These are phyloP conservation scores for Phallusia fumigata DNA, from an alignment of 23 tunicate species.

Conservation along the genomic window DNA sequence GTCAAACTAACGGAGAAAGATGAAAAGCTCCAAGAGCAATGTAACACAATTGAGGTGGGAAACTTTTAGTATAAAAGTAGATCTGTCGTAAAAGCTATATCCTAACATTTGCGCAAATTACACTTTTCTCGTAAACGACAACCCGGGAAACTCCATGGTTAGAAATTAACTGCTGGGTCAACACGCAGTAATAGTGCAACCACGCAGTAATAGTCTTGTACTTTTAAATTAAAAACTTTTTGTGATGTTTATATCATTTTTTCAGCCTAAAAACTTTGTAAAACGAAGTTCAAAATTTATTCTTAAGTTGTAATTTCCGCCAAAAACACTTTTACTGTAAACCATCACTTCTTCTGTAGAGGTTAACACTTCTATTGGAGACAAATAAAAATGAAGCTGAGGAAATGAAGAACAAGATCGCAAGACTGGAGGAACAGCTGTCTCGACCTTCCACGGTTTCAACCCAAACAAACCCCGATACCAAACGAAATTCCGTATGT, in stretches of 20 bases:
- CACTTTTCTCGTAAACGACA: too few relatives aligned
- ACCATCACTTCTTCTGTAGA: neutral
- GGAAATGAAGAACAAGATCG: neutral
- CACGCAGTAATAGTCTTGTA: too few relatives aligned
- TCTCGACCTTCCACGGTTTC: neutral
- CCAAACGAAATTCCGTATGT: neutral
- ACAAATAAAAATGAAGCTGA: neutral
- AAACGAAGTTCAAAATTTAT: too few relatives aligned
- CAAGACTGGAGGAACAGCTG: neutral
- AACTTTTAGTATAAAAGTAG: too few relatives aligned
- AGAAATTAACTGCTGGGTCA: too few relatives aligned
- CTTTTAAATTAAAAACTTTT: too few relatives aligned
- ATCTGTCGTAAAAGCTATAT: neutral
- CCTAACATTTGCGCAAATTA: neutral
- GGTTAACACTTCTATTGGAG: neutral
- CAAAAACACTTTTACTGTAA: too few relatives aligned
- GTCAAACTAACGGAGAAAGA: neutral
- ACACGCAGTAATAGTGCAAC: too few relatives aligned
- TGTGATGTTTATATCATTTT: too few relatives aligned
- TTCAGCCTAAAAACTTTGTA: too few relatives aligned
- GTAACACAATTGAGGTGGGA: neutral
- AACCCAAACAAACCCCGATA: neutral
- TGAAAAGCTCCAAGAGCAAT: neutral
- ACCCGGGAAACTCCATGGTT: too few relatives aligned
- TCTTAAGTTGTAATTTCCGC: too few relatives aligned